phyloP scores from a whole-genome alignment of 2,113 vertebrate species.

The Malurus cyaneus region DNA sequence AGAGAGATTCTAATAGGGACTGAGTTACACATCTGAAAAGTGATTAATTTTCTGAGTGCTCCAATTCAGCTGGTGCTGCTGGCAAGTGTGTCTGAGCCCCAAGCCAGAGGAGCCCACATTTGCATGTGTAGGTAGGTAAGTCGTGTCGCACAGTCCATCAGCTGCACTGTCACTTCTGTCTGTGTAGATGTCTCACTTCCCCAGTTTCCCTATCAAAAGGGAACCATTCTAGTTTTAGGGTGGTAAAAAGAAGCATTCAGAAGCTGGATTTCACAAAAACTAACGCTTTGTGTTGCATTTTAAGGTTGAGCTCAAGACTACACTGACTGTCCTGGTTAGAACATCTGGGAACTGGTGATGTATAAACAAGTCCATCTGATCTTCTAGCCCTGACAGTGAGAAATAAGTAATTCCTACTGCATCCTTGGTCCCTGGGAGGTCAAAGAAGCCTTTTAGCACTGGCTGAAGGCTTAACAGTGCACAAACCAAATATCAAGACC shows the following conservation, averaged over 20 bases:
- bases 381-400: neutral
- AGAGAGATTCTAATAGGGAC: neutral
- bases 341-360: neutral
- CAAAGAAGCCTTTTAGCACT: neutral
- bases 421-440: neutral
- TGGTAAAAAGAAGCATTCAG: neutral
- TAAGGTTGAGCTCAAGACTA: neutral
- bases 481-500: neutral
- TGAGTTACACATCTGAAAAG: neutral
- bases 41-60: neutral
- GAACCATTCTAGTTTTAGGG: neutral
- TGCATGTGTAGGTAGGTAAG: conserved; percentile 1
- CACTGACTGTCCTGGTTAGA: neutral
- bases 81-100: neutral
- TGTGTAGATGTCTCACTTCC: neutral
- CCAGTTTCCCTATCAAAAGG: neutral
- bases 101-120: neutral
- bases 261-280: neutral
- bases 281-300: neutral
- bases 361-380: neutral
- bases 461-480: neutral
- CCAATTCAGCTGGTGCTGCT: neutral
- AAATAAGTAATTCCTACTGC: neutral
- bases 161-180: neutral
- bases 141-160: neutral